A percentile compares a stretch with the other conserved stretches of the same genome.
Evolutionary conservation across 2,888 invertebrate genomes (phyloP).

Genomic region (Lepidochitona cinerea): DNA sequence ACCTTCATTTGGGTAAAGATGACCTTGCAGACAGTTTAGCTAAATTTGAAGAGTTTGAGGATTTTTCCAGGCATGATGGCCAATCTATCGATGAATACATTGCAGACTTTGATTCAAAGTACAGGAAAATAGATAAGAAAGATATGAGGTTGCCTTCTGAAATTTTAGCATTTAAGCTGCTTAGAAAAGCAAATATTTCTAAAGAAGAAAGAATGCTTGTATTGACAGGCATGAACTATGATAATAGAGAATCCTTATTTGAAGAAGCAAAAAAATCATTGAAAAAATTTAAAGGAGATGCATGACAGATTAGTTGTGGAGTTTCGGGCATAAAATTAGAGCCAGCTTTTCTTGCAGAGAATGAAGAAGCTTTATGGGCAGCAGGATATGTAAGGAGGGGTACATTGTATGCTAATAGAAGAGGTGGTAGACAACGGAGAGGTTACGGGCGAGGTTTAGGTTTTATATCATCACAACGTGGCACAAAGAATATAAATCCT

Average conservation of each 20-base stretch:
- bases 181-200: slow-evolving; percentile 28
- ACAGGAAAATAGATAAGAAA: slow-evolving; percentile 34
- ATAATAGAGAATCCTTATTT: slow-evolving; percentile 16
- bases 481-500: slow-evolving; percentile 18
- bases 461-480: neutral
- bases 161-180: slow-evolving; percentile 31
- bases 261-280: slow-evolving; percentile 20
- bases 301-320: neutral
- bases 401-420: neutral
- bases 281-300: slow-evolving; percentile 19
- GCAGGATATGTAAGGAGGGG: slow-evolving; percentile 19
- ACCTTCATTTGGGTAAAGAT: slow-evolving; percentile 36
- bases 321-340: slow-evolving; percentile 19
- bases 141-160: slow-evolving; percentile 35
- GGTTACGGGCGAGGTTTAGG: neutral
- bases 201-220: slow-evolving; percentile 25
- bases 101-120: slow-evolving; percentile 26
- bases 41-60: slow-evolving; percentile 35
- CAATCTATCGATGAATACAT: slow-evolving; percentile 31
- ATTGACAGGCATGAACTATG: slow-evolving; percentile 27
- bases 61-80: slow-evolving; percentile 17
- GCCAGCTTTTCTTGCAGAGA: slow-evolving; percentile 23
- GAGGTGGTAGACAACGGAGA: slow-evolving; percentile 2
- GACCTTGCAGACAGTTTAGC: slow-evolving; percentile 35
- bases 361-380: slow-evolving; percentile 21